These are phyloP conservation scores for Leucoptera coffeella DNA, from an alignment of 2,888 invertebrate genomes.

Conservation along the genomic window DNA sequence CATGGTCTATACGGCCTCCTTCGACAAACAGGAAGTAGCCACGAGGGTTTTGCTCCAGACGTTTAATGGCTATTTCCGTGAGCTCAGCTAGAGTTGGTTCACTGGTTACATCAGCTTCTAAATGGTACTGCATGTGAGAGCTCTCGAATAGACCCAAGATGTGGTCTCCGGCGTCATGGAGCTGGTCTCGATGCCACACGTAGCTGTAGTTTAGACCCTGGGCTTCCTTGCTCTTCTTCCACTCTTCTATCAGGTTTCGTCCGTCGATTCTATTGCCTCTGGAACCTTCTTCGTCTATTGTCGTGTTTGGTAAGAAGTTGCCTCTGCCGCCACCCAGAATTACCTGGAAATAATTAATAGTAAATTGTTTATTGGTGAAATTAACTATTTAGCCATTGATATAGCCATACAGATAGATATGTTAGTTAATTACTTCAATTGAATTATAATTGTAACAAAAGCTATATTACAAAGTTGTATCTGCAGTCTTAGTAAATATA, in stretches of 20 bases:
- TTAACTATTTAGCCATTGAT: too few relatives aligned
- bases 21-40: slow-evolving; percentile 77
- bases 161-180: slow-evolving; percentile 49
- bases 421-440: not conserved
- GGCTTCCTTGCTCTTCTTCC: slow-evolving; percentile 23
- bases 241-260: slow-evolving; percentile 49
- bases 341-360: slow-evolving; percentile 17
- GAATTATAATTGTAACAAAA: too few relatives aligned
- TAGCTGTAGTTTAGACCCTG: slow-evolving; percentile 16
- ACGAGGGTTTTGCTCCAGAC: slow-evolving; percentile 55
- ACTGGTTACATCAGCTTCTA: slow-evolving; percentile 26
- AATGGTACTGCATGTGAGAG: slow-evolving; percentile 53
- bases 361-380: too few relatives aligned
- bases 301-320: slow-evolving; percentile 41
- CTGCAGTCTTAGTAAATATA: too few relatives aligned
- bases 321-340: slow-evolving; percentile 59
- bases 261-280: slow-evolving; percentile 44
- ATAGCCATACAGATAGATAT: too few relatives aligned
- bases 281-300: slow-evolving; percentile 21
- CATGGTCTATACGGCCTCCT: slow-evolving; percentile 61
- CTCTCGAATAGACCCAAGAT: slow-evolving; percentile 52
- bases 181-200: slow-evolving; percentile 39
- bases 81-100: slow-evolving; percentile 58
- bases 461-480: too few relatives aligned
- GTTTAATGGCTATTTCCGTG: slow-evolving; percentile 58